Conservation (phyloP, 2,888 invertebrate species). For the Lithophane leautieri region DNA sequence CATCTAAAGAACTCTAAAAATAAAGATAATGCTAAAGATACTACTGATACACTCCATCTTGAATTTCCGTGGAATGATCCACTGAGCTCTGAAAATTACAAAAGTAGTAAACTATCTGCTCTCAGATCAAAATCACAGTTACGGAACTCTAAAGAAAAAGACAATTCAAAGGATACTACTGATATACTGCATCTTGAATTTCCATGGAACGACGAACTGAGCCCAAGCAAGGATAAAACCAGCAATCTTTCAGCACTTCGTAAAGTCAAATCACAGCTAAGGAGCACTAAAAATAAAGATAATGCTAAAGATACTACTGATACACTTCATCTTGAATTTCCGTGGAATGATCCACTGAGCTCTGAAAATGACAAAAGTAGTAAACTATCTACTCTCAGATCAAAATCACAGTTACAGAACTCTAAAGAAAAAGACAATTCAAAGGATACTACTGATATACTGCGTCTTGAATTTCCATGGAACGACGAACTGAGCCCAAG, state of each 20-base stretch:
- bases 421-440: neutral
- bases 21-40: neutral
- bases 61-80: conserved; percentile 39
- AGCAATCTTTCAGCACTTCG: no score
- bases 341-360: conserved; percentile 31
- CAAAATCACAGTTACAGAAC: neutral
- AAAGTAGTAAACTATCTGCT: neutral
- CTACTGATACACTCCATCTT: conserved; percentile 10
- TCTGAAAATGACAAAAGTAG: neutral
- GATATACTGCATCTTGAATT: neutral
- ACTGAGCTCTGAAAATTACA: neutral
- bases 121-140: neutral
- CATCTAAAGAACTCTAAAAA: no score
- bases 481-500: neutral
- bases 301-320: neutral
- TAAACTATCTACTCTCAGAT: no score
- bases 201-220: no score
- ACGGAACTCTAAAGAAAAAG: neutral
- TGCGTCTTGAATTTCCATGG: conserved; percentile 39
- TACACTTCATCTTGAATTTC: conserved; percentile 29
- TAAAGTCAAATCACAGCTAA: no score
- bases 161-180: neutral
- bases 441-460: neutral
- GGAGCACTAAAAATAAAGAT: neutral
- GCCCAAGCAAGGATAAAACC: no score